Conservation (phyloP, 1,140 invertebrate genomes). For the Nephila pilipes region DNA sequence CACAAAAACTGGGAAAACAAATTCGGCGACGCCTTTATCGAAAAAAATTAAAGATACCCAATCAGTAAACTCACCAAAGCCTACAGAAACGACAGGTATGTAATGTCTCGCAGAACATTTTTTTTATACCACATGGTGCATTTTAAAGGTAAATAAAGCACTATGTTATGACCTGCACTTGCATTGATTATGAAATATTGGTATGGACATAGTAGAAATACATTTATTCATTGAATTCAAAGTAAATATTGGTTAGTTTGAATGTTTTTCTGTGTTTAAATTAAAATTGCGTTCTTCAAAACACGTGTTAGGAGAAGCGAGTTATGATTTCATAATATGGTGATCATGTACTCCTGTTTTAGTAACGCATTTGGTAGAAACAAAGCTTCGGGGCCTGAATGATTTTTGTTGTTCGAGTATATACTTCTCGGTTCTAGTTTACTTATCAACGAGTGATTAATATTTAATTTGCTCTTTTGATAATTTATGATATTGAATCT, state of each 20-base stretch:
- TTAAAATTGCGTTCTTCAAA: not conserved
- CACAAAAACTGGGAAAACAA: conserved; percentile 86
- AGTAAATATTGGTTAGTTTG: not conserved
- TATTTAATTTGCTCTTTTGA: too few species aligned
- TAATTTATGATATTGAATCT: too few species aligned
- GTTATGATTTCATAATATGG: not conserved
- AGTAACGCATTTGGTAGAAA: too few species aligned
- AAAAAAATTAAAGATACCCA: conserved; percentile 57
- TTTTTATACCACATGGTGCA: not conserved
- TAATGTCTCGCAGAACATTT: not conserved
- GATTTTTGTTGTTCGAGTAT: too few species aligned
- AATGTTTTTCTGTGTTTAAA: not conserved
- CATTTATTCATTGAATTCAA: not conserved
- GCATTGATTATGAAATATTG: not conserved
- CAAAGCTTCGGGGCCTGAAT: too few species aligned
- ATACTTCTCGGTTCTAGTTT: too few species aligned
- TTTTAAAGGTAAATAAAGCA: conserved; percentile 10
- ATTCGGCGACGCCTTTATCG: not conserved
- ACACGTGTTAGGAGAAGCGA: not conserved
- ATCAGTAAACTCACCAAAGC: not conserved
- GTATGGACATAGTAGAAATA: not conserved
- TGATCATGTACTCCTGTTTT: too few species aligned
- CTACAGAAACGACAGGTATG: conserved; percentile 61
- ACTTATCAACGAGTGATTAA: too few species aligned
- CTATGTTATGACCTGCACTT: not conserved